phyloP scores from a whole-genome alignment of 2,113 vertebrate genomes.

The Eubucco bourcierii region DNA sequence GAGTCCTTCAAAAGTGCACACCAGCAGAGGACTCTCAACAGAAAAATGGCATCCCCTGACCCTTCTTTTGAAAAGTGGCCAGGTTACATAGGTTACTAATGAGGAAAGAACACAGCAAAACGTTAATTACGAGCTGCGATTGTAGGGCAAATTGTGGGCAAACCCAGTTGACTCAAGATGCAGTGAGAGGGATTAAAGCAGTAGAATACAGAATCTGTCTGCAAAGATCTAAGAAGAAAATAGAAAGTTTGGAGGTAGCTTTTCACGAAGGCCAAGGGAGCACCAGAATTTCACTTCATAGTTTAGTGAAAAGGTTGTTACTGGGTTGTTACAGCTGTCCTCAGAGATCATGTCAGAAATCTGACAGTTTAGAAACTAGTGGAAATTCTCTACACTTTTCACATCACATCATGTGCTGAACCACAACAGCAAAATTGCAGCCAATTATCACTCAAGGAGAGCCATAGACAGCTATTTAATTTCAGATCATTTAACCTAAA shows the following conservation, averaged over 20 bases:
- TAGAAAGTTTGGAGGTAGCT: not conserved
- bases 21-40: not conserved
- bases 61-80: not conserved
- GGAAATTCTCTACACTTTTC: not conserved
- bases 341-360: not conserved
- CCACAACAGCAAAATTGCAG: not conserved
- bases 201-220: not conserved
- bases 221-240: not conserved
- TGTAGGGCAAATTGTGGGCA: not conserved
- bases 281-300: not conserved
- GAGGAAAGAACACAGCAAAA: not conserved
- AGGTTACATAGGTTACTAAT: not conserved
- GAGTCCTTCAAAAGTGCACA: not conserved
- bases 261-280: not conserved
- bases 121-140: not conserved
- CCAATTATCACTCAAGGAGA: not conserved
- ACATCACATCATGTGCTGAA: not conserved
- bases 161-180: not conserved
- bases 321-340: not conserved
- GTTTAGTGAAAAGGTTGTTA: not conserved
- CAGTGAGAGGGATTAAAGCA: not conserved
- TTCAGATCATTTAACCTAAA: not conserved
- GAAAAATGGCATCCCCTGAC: not conserved
- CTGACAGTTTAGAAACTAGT: not conserved
- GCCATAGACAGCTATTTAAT: not conserved